Percentiles rank a stretch among this genome's conserved stretches.
phyloP scores from a whole-genome alignment of 2,113 vertebrate species.

The Echinops telfairi region DNA sequence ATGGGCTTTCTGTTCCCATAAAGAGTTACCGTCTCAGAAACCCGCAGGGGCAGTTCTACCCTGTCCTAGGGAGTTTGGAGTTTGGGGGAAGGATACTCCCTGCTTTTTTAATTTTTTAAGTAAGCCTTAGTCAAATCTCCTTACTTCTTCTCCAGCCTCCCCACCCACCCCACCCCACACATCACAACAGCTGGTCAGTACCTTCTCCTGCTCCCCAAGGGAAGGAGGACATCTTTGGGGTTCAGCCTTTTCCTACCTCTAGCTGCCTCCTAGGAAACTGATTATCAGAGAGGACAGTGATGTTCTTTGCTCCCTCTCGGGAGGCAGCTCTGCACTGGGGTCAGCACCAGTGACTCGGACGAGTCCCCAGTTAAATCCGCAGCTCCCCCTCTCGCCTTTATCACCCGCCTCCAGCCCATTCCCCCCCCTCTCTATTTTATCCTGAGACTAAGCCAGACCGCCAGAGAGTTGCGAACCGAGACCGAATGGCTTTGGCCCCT shows the following conservation, averaged over 20 bases:
- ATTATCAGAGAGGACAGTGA: background rate
- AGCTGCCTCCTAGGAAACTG: conserved; percentile 20
- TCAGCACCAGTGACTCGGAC: background rate
- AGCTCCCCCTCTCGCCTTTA: background rate
- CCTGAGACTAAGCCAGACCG: conserved; percentile 28
- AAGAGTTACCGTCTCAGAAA: no score
- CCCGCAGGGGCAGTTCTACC: no score
- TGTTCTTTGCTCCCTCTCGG: background rate
- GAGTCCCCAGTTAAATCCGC: background rate
- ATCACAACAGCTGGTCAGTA: background rate
- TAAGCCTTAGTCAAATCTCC: background rate
- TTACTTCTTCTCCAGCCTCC: background rate
- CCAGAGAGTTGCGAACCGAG: background rate
- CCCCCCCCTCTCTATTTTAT: background rate
- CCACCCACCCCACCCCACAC: background rate
- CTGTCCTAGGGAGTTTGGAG: no score
- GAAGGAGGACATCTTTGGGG: background rate
- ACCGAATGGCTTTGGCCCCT: background rate
- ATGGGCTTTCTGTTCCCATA: no score
- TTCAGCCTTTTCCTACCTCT: background rate
- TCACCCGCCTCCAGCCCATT: background rate
- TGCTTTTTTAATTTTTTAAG: conserved; percentile 13
- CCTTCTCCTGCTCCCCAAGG: background rate
- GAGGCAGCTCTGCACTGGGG: conserved; percentile 32
- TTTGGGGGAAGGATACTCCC: no score